Conservation (phyloP, 2,888 invertebrate species). For the Nasonovia ribisnigri region DNA sequence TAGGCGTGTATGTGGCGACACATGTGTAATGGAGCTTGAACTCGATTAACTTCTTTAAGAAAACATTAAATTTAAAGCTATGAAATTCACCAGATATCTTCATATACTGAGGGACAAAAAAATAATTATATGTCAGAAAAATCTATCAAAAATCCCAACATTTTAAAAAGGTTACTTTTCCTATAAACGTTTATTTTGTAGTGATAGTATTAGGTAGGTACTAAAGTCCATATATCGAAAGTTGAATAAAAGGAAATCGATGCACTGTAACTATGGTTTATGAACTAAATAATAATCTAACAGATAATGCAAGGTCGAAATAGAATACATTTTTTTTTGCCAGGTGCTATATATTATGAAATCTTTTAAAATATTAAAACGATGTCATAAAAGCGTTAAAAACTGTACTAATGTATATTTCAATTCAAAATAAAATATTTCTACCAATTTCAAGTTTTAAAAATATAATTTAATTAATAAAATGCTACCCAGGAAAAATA, state of each 20-base stretch:
- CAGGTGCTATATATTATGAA: neutral
- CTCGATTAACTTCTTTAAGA: neutral
- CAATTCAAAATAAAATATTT: neutral
- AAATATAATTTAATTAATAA: neutral
- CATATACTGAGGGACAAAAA: neutral
- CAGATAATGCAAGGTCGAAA: neutral
- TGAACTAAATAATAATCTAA: neutral
- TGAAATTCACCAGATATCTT: too few species aligned
- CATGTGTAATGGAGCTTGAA: neutral
- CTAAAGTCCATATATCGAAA: neutral
- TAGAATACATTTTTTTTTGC: neutral
- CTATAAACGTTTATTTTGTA: neutral
- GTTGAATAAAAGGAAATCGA: neutral
- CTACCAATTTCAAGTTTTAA: neutral
- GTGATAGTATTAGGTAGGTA: neutral
- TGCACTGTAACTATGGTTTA: neutral
- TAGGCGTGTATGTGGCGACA: neutral
- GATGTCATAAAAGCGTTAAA: neutral
- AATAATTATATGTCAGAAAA: neutral
- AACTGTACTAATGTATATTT: too few species aligned
- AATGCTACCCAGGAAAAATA: neutral
- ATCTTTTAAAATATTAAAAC: neutral
- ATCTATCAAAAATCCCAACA: neutral
- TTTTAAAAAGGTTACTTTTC: neutral
- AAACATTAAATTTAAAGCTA: neutral